Conservation (phyloP, 1,140 invertebrate species). For the Leptinotarsa undecemlineata region DNA sequence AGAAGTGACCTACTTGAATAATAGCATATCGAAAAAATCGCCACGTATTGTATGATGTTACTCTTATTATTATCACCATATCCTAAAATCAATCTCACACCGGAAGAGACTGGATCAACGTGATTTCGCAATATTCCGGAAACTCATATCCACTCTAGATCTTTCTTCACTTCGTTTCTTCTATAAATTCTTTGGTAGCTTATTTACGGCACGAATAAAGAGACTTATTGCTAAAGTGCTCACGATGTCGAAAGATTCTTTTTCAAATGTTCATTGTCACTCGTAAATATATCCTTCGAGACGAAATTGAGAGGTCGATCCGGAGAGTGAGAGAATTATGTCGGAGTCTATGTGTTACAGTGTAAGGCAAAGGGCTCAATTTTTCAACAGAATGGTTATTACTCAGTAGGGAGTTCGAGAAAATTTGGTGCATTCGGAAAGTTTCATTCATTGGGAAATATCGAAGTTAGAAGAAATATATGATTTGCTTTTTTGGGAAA, state of each 20-base stretch:
- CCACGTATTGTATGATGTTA: too few species aligned
- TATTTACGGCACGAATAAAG: constrained; percentile 2
- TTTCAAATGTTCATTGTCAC: background rate
- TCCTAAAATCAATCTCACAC: too few species aligned
- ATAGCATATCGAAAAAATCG: too few species aligned
- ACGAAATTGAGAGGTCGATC: background rate
- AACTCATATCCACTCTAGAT: background rate
- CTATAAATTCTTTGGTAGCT: background rate
- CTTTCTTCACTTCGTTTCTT: background rate
- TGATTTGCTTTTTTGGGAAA: too few species aligned
- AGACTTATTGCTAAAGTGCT: background rate
- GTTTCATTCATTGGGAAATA: too few species aligned
- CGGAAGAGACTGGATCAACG: too few species aligned
- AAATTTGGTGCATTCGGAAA: too few species aligned
- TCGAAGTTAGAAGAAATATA: too few species aligned
- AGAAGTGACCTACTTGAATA: too few species aligned
- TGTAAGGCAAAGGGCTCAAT: background rate
- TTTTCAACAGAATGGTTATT: background rate
- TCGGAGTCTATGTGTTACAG: background rate
- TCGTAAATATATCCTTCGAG: background rate
- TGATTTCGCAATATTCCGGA: too few species aligned
- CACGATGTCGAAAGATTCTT: background rate
- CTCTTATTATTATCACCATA: too few species aligned
- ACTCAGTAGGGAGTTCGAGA: background rate
- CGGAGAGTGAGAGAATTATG: background rate